phyloP scores from a whole-genome alignment of 2,113 vertebrate species.

The Rhea americana region DNA sequence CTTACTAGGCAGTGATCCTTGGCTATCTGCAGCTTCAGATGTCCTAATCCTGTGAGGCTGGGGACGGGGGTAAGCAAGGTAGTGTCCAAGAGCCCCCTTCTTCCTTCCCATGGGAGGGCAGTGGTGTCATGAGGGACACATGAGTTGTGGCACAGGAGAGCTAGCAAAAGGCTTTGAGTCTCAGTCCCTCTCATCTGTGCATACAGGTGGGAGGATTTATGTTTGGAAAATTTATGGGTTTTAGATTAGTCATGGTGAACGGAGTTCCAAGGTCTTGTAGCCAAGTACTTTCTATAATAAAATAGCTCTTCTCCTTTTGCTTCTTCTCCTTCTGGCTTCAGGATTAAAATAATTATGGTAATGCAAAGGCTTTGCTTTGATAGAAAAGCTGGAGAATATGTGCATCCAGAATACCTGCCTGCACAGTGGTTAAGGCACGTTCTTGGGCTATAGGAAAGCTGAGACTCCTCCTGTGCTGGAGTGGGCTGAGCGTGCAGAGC shows the following conservation, averaged over 20 bases:
- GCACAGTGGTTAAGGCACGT: not conserved
- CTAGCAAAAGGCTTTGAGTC: not conserved
- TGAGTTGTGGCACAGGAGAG: not conserved
- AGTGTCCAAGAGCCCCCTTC: rapidly evolving
- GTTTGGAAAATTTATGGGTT: rapidly evolving
- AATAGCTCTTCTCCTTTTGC: not conserved
- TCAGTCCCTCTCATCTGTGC: not conserved
- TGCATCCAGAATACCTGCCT: not conserved
- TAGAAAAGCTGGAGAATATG: not conserved
- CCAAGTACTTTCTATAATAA: not conserved
- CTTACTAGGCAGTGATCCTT: not conserved
- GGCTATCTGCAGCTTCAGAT: not conserved
- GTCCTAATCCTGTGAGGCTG: not conserved
- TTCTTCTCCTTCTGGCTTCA: not conserved
- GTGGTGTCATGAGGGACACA: rapidly evolving
- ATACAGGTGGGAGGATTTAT: not conserved
- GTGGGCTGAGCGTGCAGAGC: not conserved
- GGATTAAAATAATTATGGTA: not conserved
- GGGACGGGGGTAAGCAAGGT: rapidly evolving
- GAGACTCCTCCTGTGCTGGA: not conserved
- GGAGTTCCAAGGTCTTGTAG: not conserved
- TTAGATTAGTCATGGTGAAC: not conserved
- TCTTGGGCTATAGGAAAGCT: not conserved
- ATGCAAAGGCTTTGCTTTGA: not conserved
- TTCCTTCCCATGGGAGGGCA: not conserved